Evolutionary conservation across 64 coral and sea anemone species (phyloP).

Genomic region (Astreopora myriophthalma): DNA sequence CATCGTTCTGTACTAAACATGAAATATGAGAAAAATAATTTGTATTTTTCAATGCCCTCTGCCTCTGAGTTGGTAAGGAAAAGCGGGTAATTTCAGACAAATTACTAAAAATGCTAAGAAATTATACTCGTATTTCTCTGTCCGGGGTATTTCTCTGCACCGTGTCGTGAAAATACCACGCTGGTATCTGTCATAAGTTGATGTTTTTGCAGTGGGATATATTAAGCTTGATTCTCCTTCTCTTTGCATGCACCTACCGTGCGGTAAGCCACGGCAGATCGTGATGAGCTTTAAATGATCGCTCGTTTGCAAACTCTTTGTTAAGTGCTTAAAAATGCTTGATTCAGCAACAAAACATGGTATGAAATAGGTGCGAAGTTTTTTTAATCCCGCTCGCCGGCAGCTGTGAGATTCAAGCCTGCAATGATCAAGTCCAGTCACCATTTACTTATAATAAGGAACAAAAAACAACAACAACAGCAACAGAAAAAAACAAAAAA

Average conservation of each 20-base stretch:
- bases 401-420: background rate
- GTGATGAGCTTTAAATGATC: slow-evolving; percentile 50
- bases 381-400: background rate
- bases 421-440: background rate
- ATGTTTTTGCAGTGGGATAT: slow-evolving; percentile 31
- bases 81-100: background rate
- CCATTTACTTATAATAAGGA: background rate
- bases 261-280: background rate
- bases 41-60: too few species aligned
- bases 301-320: slow-evolving; percentile 34
- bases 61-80: background rate
- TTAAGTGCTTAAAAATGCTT: slow-evolving; percentile 11
- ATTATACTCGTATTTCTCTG: background rate
- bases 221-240: slow-evolving; percentile 21
- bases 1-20: background rate
- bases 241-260: background rate
- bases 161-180: slow-evolving; percentile 4
- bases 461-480: too few species aligned
- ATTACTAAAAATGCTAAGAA: background rate
- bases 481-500: too few species aligned
- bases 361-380: background rate
- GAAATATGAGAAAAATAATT: background rate
- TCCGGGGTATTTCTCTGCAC: background rate
- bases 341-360: background rate
- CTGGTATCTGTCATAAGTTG: slow-evolving; percentile 36